Evolutionary conservation across 2,113 vertebrate genomes (phyloP), one percentile per base, ranked within the genome.

Genomic region (Tauraco erythrolophus): DNA sequence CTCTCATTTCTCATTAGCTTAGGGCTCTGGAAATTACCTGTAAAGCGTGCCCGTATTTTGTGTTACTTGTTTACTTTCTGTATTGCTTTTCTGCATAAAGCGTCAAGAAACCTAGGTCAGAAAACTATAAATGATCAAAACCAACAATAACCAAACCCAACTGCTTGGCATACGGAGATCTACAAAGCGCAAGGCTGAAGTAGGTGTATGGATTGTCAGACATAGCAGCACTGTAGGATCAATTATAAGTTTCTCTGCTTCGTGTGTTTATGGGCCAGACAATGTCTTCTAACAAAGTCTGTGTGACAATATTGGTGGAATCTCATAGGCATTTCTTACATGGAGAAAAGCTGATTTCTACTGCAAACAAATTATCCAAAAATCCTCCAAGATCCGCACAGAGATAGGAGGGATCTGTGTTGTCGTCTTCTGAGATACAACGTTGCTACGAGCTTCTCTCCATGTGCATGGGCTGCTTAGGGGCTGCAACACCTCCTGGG

Each of bases 361-460:
- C 37, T 79, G 54, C 23, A 61, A 77, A 76, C 5, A 45, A 64
- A 25, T 54, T 35, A 50, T 10, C 30, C 45, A 83, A 43, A 37
- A 72, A 45, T 43, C 6, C 14, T n/a, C 53, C 4, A 17, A 54
- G n/a, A 43, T 43, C 10, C 0, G 1, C 14, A n/a, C 0, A 33
- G 50, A 69, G 77, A 56, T 6, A 16, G 4, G 13, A 30, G 17
- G 11, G n/a, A 37, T 41, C 16, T 86, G 48, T 30, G 3, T 15
- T 2, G 1, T 15, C 15, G 2, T 41, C 21, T 43, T 57, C 37
- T 0, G 1, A 61, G 4, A 9, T 1, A 19, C 9, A 45, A 1
- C 14, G 3, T 4, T 11, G 25, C 19, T 23, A 16, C 14, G 1
- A 0, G 2, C 21, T 72, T 46, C 37, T n/a, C 43, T 61, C 19